Evolutionary conservation across 2,797 vertebrate genomes (phyloP), one percentile per base, ranked within the genome.

Genomic region (Cottoperca gobio): DNA sequence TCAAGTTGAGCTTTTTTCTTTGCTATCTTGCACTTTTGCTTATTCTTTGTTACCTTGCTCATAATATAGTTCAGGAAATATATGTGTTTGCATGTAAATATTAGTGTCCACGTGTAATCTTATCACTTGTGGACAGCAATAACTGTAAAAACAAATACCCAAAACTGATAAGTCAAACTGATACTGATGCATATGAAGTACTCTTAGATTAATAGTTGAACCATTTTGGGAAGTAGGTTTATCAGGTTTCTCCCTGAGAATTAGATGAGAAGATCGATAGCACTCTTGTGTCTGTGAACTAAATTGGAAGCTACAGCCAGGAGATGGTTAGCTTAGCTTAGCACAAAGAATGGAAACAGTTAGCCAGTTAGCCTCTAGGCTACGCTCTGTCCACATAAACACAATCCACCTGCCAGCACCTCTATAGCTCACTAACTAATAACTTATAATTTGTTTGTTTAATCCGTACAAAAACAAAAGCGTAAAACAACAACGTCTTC

Each of bases 1-100:
- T 66, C 54, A 74, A 68, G 49, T 82, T 48, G 37, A 50, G 45
- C 28, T 67, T 58, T 69, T 59, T 49, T 67, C 28, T 33, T 57
- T 67, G 28, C 31, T 57, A 46, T 26, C 2, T 24, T 14, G 13
- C 5, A n/a, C 5, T 35, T 64, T 42, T 28, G 13, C n/a, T 63
- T 63, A 39, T 26, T 52, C 14, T 11, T 31, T 40, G 26, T 40
- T 19, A 11, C 33, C 26, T 39, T 73, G 55, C 28, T 43, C 42
- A 5, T 1, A n/a, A 49, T 53, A 17, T 11, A 70, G 19, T 24
- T 31, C 11, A 48, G 14, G 42, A 59, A 21, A 3, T 5, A 6
- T 40, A 3, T 31, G 2, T 49, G 4, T 48, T 52, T 67, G n/a
- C 31, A 28, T 42, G 26, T 16, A 17, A 60, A 48, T 23, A 8